Percentiles rank a stretch among this genome's conserved stretches.
phyloP scores from a whole-genome alignment of 64 coral and sea anemone genomes.

The Porites lutea region DNA sequence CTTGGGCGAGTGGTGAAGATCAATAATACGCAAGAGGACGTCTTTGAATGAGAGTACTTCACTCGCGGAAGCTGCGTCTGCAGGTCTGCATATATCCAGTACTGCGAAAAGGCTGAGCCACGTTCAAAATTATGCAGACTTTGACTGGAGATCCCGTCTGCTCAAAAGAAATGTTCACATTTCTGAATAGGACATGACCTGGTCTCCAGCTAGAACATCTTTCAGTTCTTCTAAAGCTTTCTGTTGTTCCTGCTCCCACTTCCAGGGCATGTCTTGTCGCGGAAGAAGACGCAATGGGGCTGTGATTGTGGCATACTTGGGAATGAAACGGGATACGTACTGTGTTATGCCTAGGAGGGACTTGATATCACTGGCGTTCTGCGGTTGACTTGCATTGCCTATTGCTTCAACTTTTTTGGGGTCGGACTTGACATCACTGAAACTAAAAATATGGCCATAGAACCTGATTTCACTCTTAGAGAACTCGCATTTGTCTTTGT shows the following conservation, averaged over 20 bases:
- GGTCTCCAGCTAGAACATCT: too few relatives aligned
- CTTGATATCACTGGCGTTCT: conserved; percentile 35
- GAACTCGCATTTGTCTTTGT: conserved; percentile 48
- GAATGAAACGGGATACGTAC: conserved; percentile 58
- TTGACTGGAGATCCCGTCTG: neutral
- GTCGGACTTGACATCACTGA: conserved; percentile 11
- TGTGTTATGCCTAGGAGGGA: conserved; percentile 51
- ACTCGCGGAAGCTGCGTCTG: neutral
- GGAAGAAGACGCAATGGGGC: conserved; percentile 18
- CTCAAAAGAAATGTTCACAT: neutral
- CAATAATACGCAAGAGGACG: neutral
- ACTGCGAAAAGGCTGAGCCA: neutral
- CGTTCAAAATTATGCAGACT: neutral
- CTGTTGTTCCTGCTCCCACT: conserved; percentile 19
- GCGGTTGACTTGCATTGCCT: conserved; percentile 8
- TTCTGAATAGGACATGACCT: neutral
- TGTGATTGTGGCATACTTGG: conserved; percentile 40
- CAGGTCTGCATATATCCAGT: neutral
- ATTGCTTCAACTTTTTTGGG: conserved; percentile 54
- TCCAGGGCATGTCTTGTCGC: conserved; percentile 17
- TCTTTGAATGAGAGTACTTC: conserved; percentile 25
- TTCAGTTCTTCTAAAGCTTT: too few relatives aligned
- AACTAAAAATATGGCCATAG: conserved; percentile 29
- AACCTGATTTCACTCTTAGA: conserved; percentile 33
- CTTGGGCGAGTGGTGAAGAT: neutral